Percentiles rank a stretch among this genome's conserved stretches.
phyloP scores from a whole-genome alignment of 2,113 vertebrate species.

The Zonotrichia leucophrys region DNA sequence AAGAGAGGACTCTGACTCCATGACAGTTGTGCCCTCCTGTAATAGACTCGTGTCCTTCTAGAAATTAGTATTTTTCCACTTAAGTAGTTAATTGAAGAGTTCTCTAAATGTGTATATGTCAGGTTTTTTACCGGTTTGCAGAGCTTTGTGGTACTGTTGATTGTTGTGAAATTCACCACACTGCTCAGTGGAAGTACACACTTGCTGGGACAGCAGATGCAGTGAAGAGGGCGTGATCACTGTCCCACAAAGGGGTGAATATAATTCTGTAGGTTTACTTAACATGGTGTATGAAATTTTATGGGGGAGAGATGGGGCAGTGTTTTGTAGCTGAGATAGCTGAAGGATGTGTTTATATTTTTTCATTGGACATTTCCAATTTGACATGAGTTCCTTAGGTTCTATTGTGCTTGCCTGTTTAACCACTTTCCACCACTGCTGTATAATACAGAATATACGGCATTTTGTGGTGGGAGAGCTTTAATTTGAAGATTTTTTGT shows the following conservation, averaged over 20 bases:
- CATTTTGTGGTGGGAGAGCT: not conserved
- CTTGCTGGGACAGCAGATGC: not conserved
- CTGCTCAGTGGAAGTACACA: not conserved
- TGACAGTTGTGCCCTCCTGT: not conserved
- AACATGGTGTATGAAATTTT: accelerated
- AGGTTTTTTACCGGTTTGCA: not conserved
- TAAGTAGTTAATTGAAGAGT: not conserved
- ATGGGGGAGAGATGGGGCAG: not conserved
- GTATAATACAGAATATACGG: not conserved
- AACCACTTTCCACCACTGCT: not conserved
- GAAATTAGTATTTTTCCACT: not conserved
- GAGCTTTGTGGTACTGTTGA: not conserved
- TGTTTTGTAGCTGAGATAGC: not conserved
- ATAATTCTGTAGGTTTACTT: not conserved
- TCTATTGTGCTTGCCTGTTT: not conserved
- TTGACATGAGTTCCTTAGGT: not conserved
- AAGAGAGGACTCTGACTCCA: not conserved
- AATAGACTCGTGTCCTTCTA: not conserved
- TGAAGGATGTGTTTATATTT: not conserved
- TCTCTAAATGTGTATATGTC: not conserved
- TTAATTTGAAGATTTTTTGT: not conserved
- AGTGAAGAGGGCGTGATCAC: accelerated
- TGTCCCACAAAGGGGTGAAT: not conserved
- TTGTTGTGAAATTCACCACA: not conserved
- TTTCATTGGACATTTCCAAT: not conserved